Evolutionary conservation across 2,113 vertebrate genomes (phyloP), one percentile per base, ranked within the genome.

Genomic region (Ammodytes marinus): DNA sequence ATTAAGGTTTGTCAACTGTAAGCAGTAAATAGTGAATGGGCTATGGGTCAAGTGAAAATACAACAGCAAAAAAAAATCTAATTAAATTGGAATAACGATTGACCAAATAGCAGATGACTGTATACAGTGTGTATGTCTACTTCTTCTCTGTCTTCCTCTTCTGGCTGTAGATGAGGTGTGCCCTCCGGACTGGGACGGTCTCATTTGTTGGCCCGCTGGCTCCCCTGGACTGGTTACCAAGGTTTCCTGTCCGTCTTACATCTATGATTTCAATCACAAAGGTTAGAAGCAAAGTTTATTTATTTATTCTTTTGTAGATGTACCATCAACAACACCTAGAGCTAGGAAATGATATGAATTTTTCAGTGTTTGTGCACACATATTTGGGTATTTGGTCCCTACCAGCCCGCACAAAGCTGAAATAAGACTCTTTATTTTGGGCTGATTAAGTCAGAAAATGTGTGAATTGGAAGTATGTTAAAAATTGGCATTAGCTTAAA

Each of bases 261-360:
- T 98, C 86, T 97, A 97, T 54, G 97, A 98, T 88, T 97, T 98
- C 92, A 97, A 98, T 90, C 97, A 97, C 85, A 95, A 95, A 94
- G 97, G 97, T 97, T 91, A 86, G 2, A n/a, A 6, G 17, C 63
- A 47, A 43, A 5, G 11, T 13, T 65, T 27, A 9, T 8, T n/a
- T 45, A 0, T 39, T 17, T 72, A 5, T 3, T 15, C 11, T 39
- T 74, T 40, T 17, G 3, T 0, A 68, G 17, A 37, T 49, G 1
- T 19, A 17, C 8, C 47, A 59, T 60, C 46, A 8, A 6, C 1
- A 47, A 53, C 13, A 66, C 37, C 15, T n/a, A 37, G 5, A 63
- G 1, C 5, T 14, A 27, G 27, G 27, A 27, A 27, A 27, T 27
- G 1, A 27, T 27, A 27, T 27, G 27, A 27, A 1, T 27, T 27